Evolutionary conservation across 2,797 vertebrate species (phyloP), one percentile per base, ranked within the genome.

Genomic region (Emydoidea blandingii): DNA sequence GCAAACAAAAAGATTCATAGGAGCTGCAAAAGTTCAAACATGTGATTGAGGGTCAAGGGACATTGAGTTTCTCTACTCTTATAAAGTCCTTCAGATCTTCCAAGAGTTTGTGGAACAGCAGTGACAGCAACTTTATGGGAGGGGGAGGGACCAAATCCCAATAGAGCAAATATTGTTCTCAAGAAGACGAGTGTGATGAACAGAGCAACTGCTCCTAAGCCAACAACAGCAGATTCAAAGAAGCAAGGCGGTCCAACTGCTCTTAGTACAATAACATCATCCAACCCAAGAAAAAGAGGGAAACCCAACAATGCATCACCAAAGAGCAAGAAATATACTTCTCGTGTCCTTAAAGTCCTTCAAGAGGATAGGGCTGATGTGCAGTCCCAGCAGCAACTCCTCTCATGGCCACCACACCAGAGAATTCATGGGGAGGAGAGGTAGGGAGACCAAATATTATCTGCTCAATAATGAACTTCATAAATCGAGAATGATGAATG

Each of bases 401-500:
- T 90, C 79, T 84, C 88, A 96, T 95, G 95, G 95, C 92, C 91
- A 86, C 82, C 79, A 91, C 95, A 94, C 95, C 93, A 94, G 96
- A 96, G 95, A 86, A 52, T 80, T 91, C 25, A 1, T 15, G 62
- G 80, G 44, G 79, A 47, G 68, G 25, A 29, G 31, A 34, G 14
- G 31, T 16, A 16, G 59, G 68, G 86, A 91, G 92, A 92, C 93
- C 96, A 94, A 94, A 91, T 54, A 92, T 74, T 31, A 0, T 90
- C 82, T 94, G 47, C 54, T 68, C 65, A 86, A 31, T 94, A 94
- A 96, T 84, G 92, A 92, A 86, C 84, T 92, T 96, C 88, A 86
- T 88, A 82, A 89, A 94, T 94, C 68, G 59, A 83, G 79, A 95
- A 83, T 80, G 86, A 82, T 14, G 49, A 85, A 90, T 56, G 21